Percentiles rank a stretch among this genome's conserved stretches.
Evolutionary conservation across 2,888 invertebrate species (phyloP).

Genomic region (Syrista parreyssii): DNA sequence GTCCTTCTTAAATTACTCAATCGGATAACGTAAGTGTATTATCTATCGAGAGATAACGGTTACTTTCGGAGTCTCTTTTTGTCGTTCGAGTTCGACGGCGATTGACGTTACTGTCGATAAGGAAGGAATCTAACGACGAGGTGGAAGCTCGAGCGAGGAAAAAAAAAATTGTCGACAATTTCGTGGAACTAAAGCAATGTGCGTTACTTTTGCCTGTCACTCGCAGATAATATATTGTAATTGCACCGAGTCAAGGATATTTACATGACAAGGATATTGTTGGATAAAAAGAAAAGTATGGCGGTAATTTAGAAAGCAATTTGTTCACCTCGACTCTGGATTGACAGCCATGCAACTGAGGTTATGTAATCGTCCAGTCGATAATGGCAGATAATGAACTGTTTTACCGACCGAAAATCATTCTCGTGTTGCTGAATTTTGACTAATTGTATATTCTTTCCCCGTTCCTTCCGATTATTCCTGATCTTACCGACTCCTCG

Average conservation of each 20-base stretch:
- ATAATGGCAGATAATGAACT: background rate
- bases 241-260: no score
- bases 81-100: no score
- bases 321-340: background rate
- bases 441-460: background rate
- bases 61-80: background rate
- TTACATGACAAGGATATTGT: no score
- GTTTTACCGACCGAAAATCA: background rate
- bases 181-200: no score
- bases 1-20: background rate
- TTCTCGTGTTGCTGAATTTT: background rate
- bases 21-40: background rate
- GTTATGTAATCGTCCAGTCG: background rate
- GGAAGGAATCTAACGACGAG: no score
- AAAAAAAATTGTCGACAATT: no score
- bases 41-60: background rate
- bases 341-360: background rate
- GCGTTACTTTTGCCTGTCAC: no score
- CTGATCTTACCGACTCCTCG: background rate
- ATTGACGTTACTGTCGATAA: no score
- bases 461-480: constrained; percentile 5
- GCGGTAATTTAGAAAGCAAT: background rate
- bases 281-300: no score
- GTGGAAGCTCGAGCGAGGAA: no score
- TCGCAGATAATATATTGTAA: no score